Evolutionary conservation across 2,888 invertebrate species (phyloP).

Genomic region (Nesidiocoris tenuis): DNA sequence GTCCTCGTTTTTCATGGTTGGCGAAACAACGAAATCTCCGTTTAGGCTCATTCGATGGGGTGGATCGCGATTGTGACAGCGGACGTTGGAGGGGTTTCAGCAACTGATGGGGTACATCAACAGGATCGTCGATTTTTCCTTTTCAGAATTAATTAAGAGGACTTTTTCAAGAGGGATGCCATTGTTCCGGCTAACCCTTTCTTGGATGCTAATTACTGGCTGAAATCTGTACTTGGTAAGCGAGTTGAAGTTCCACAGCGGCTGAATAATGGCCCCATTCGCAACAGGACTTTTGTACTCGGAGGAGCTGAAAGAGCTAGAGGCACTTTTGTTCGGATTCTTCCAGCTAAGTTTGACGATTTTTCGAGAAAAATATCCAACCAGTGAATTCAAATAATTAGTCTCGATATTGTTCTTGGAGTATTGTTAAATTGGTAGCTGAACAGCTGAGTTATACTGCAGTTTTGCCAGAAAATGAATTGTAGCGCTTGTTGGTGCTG

Average conservation of each 20-base stretch:
- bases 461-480: no score
- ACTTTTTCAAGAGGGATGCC: constrained; percentile 1
- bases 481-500: no score
- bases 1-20: no score
- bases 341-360: neutral
- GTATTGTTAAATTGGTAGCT: no score
- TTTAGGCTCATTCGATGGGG: no score
- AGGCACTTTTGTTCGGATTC: neutral
- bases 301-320: neutral
- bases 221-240: constrained; percentile 7
- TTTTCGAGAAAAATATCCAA: neutral
- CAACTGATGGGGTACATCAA: neutral
- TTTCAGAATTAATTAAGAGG: constrained; percentile 14
- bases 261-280: constrained; percentile 3
- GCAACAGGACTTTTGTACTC: neutral
- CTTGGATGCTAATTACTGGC: constrained; percentile 8
- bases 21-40: no score
- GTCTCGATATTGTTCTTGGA: no score
- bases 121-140: neutral
- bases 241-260: neutral
- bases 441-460: no score
- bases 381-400: no score
- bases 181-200: constrained; percentile 18
- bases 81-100: neutral
- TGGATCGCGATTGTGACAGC: constrained; percentile 2